Conservation (phyloP, 2,113 vertebrate species). For the Bufo bufo region DNA sequence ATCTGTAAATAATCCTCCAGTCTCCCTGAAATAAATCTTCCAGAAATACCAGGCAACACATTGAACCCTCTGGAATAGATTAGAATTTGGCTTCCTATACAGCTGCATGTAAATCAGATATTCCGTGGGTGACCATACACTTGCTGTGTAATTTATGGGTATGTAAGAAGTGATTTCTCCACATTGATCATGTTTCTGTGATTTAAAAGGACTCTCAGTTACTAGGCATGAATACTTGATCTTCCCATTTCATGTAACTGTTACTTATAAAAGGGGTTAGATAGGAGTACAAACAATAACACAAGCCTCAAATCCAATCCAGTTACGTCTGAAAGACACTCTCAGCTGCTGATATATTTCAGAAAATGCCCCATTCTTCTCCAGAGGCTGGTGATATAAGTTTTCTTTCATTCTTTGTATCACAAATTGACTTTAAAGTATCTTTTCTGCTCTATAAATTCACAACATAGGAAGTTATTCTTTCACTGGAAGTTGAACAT, state of each 20-base stretch:
- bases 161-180: conserved; percentile 34
- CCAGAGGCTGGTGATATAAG: conserved; percentile 28
- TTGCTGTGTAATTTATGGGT: conserved; percentile 36
- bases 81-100: conserved; percentile 53
- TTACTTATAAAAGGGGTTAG: conserved; percentile 32
- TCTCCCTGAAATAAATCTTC: conserved; percentile 55
- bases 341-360: conserved; percentile 34
- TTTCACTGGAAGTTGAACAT: conserved; percentile 4
- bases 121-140: conserved; percentile 50
- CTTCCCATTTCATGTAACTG: conserved; percentile 42
- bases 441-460: conserved; percentile 34
- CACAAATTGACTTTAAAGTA: conserved; percentile 27
- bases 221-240: conserved; percentile 53
- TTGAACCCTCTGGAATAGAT: conserved; percentile 57
- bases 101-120: conserved; percentile 54
- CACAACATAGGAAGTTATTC: conserved; percentile 25
- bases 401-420: conserved; percentile 40
- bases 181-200: conserved; percentile 52
- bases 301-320: conserved; percentile 39
- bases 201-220: conserved; percentile 43
- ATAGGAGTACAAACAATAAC: conserved; percentile 41
- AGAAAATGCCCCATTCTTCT: conserved; percentile 42
- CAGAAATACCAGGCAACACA: conserved; percentile 54
- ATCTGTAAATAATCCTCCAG: conserved; percentile 57
- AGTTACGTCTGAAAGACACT: conserved; percentile 40